Evolutionary conservation across 2,797 vertebrate genomes (phyloP).

Genomic region (Oceanodroma leucorhoa): DNA sequence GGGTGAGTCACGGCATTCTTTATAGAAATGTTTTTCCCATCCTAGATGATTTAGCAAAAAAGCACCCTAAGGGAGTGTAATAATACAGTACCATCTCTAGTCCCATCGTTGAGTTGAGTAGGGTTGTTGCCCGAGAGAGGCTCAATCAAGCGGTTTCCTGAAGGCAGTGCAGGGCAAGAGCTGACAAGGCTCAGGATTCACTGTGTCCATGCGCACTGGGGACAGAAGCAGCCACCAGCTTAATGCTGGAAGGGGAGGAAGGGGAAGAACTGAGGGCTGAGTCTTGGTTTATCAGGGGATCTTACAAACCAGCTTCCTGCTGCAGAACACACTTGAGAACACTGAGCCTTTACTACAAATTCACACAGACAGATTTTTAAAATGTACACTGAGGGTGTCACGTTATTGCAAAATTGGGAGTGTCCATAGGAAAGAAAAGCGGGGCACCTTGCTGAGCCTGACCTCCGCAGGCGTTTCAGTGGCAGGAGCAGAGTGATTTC

Average conservation of each 20-base stretch:
- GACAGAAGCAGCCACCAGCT: neutral
- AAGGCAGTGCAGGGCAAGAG: neutral
- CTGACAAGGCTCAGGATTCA: neutral
- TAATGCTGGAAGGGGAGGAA: neutral
- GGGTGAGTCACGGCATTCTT: slow-evolving; percentile 23
- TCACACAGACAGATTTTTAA: neutral
- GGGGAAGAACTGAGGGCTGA: neutral
- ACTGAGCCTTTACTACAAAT: neutral
- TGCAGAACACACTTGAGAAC: neutral
- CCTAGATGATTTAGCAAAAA: neutral
- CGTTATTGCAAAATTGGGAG: neutral
- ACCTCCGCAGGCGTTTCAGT: neutral
- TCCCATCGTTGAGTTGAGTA: neutral
- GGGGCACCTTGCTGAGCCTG: neutral
- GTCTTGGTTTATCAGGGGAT: neutral
- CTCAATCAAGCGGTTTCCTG: neutral
- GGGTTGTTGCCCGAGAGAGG: neutral
- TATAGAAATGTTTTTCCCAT: neutral
- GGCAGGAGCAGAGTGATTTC: neutral
- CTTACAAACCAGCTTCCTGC: neutral
- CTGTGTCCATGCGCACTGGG: rapidly evolving
- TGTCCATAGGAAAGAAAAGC: neutral
- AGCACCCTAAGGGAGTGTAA: neutral
- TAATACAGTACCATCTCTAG: neutral
- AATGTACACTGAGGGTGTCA: rapidly evolving